These are phyloP conservation scores for Apotomis capreana DNA, from an alignment of 2,888 invertebrate genomes.

Conservation along the genomic window DNA sequence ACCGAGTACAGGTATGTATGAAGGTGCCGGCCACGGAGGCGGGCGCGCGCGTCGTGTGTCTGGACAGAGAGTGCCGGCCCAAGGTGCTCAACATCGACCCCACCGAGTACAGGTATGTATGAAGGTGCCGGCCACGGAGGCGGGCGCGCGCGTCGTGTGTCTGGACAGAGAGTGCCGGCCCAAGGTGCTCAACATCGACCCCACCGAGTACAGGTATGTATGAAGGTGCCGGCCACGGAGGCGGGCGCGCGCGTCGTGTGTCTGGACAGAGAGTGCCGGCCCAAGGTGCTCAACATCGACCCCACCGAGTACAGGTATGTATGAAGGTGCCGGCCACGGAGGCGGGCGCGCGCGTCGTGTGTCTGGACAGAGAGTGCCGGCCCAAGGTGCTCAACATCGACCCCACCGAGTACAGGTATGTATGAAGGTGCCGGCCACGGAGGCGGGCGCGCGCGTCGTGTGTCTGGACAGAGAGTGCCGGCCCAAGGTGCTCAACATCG, in stretches of 20 bases:
- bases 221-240: conserved; percentile 93
- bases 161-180: conserved; percentile 96
- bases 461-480: too few relatives aligned
- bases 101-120: conserved; percentile 93
- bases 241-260: conserved; percentile 89
- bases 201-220: conserved; percentile 95
- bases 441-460: too few relatives aligned
- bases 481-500: conserved; percentile 90
- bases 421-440: neutral
- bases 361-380: too few relatives aligned
- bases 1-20: conserved; percentile 95
- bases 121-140: conserved; percentile 93
- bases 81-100: conserved; percentile 95
- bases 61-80: too few relatives aligned
- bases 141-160: conserved; percentile 89
- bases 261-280: conserved; percentile 95
- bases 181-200: conserved; percentile 95
- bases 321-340: too few relatives aligned
- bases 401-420: conserved; percentile 95
- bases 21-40: too few relatives aligned
- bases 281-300: conserved; percentile 96
- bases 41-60: too few relatives aligned
- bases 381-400: conserved; percentile 92
- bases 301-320: conserved; percentile 95
- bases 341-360: too few relatives aligned